Base-by-base conservation (phyloP, 1,140 invertebrate species). In the Drosophila melanica region DNA sequence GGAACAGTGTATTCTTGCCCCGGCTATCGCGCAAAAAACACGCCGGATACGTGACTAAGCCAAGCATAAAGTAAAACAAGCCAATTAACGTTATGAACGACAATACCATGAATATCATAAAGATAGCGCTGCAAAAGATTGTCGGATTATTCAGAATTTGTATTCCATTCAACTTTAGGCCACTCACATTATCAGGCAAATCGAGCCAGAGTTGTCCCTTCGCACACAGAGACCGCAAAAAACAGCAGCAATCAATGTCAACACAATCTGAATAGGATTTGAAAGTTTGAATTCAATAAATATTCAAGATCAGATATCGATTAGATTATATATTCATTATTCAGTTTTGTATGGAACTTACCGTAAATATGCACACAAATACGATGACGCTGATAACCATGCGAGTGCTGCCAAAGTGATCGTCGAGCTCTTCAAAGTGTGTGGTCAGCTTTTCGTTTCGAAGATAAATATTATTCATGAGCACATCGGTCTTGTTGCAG, bases 51-150 rank as follows among this genome's bases (percentile, higher is more conserved):
- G 41, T 23, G 2, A 41, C 37, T 7, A 55, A 23, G 20, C 53
- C 53, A 5, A 55, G 12, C 5, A 55, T 23, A 23, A 39, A 55
- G 18, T 55, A 55, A 23, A 55, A 55, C 35, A 55, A 5, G 2
- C 14, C 16, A 41, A 12, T 33, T 4, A 55, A 12, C 2, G 20
- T 6, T 3, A 55, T 12, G 12, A 55, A 18, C 8, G 53, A 55
- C 12, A 39, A 41, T 41, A 39, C 7, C 1, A 18, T 12, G 4
- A 35, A 55, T 39, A 55, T 41, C 33, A 55, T 4, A 27, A 41
- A 4, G 3, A 55, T 41, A 11, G 16, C 53, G 0, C 53, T 55
- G 18, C 7, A 41, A 53, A 10, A 16, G 9, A 27, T 27, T 35
- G 14, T 8, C 4, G 6, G 8, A 9, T n/a, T 4, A 35, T 16